Conservation (phyloP, 2,888 invertebrate genomes). For the Apotomis capreana region DNA sequence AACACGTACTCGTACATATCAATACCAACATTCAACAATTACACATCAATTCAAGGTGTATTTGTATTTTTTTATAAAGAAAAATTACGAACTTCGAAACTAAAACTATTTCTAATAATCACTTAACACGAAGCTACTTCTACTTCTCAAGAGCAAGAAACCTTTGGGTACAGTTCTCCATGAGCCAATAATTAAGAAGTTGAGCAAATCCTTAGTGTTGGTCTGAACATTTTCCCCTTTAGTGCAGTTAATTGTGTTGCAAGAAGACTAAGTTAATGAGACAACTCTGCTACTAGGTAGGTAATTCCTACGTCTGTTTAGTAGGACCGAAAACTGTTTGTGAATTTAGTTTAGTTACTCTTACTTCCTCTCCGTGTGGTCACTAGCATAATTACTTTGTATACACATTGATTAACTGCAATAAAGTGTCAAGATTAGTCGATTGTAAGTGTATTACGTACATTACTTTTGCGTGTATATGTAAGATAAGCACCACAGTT, state of each 20-base stretch:
- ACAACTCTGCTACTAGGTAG: constrained; percentile 49
- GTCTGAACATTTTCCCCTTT: constrained; percentile 47
- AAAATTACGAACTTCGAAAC: no score
- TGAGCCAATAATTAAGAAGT: constrained; percentile 21
- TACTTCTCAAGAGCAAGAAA: constrained; percentile 9
- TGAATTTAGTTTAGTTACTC: background rate
- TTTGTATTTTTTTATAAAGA: no score
- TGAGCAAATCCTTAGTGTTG: constrained; percentile 45
- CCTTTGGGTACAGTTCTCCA: background rate
- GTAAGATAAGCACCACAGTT: no score
- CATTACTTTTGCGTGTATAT: no score
- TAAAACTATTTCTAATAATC: no score
- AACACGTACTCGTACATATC: no score
- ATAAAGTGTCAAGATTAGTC: no score
- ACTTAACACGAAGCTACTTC: background rate
- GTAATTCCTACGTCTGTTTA: constrained; percentile 23
- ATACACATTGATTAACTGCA: no score
- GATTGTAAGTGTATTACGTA: no score
- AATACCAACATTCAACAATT: no score
- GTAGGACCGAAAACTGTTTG: constrained; percentile 1
- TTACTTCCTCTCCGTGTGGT: background rate
- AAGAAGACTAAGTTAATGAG: constrained; percentile 62
- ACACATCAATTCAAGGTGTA: no score
- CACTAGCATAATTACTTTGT: no score
- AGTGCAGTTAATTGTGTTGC: constrained; percentile 58